A percentile compares a stretch with the other conserved stretches of the same genome.
Conservation (phyloP, 2,113 vertebrate genomes). For the Pagrus major region DNA sequence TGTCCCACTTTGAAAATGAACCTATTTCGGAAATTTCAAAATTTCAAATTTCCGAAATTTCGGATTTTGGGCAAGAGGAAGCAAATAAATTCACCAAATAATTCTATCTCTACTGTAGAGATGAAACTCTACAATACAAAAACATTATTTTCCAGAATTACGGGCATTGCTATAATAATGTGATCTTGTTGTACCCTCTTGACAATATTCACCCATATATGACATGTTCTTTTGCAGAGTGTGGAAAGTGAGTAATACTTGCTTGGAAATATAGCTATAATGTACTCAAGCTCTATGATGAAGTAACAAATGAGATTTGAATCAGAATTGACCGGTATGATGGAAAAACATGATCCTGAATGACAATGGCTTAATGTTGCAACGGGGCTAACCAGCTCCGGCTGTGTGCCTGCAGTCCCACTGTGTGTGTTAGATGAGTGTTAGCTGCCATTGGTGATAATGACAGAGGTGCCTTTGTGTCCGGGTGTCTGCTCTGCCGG, state of each 20-base stretch:
- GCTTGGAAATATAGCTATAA: not conserved
- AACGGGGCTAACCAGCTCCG: constrained; percentile 4
- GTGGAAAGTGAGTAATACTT: not conserved
- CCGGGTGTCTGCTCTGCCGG: constrained; percentile 90
- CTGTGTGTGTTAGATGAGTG: constrained; percentile 46
- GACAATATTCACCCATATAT: not conserved
- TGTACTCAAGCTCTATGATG: not conserved
- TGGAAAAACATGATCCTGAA: constrained; percentile 34
- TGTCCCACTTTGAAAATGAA: too few species aligned
- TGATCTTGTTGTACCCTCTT: not conserved
- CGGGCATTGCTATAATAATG: not conserved
- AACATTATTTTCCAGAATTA: too few species aligned
- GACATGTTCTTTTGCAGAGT: not conserved
- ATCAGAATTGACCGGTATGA: constrained; percentile 16
- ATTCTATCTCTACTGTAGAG: too few species aligned
- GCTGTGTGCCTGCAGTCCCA: not conserved
- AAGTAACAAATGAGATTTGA: not conserved
- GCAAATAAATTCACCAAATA: not conserved
- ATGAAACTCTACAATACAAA: too few species aligned
- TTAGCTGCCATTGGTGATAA: constrained; percentile 99
- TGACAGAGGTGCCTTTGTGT: constrained; percentile 97
- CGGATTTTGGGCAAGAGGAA: not conserved
- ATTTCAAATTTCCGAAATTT: too few species aligned
- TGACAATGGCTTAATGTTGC: not conserved
- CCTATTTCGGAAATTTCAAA: not conserved